Base-by-base conservation (phyloP, 2,797 vertebrate species). In the Scleropages formosus region DNA sequence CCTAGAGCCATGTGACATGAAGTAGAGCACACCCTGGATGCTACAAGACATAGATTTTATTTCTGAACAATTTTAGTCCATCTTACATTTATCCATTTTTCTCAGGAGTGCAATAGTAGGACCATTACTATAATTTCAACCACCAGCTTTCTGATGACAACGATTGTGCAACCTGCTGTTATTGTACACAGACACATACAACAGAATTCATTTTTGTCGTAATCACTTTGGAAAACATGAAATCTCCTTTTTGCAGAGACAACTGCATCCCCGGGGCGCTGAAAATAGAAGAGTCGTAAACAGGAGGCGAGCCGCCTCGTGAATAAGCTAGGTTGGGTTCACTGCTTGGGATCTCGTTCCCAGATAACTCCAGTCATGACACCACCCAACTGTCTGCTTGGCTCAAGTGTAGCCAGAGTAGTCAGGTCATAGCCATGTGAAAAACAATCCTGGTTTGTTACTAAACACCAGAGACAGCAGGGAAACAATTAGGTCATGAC, bases 381-480 rank as follows among this genome's bases (percentile, higher is more conserved):
- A 74, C 47, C 24, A 18, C 62, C 73, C 64, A 67, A 64, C 73
- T 66, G 73, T 67, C 49, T 47, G n/a, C 26, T 22, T 49, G 64
- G 53, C 74, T 24, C 16, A 18, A 75, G 74, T 7, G 13, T 4
- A 53, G 31, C 47, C 27, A 16, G 74, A 47, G 56, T 31, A 16
- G 51, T 44, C 26, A 49, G 74, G 74, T 75, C 74, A 75, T 39
- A 64, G 26, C 26, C 10, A 16, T 27, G 15, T 44, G 39, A 39
- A 58, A 72, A 60, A 75, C 63, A 67, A 58, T 75, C 74, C 39
- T 63, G 58, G 64, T n/a, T 31, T 75, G 74, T 60, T 75, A 67
- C 53, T 20, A 58, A 75, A 75, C 64, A 75, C 65, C 56, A 58
- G 53, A 61, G 64, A 22, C 73, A 46, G 53, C 31, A 46, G 60